These are phyloP conservation scores for Ormyrus rosae DNA, from an alignment of 2,888 invertebrate genomes.

Conservation along the genomic window DNA sequence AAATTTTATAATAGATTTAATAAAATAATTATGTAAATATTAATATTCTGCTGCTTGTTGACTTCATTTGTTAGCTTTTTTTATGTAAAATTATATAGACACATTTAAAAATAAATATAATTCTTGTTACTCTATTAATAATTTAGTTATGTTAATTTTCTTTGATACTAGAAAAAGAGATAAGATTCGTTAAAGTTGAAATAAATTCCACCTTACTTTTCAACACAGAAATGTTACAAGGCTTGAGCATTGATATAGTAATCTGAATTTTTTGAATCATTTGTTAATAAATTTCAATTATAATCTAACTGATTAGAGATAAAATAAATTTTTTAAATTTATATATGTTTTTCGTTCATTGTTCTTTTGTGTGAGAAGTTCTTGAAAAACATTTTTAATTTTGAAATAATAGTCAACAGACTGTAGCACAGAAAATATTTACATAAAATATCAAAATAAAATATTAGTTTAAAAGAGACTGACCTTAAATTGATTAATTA, in stretches of 20 bases:
- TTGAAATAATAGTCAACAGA: constrained; percentile 26
- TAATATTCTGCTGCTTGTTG: constrained; percentile 39
- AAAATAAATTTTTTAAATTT: no score
- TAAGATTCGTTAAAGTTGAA: constrained; percentile 6
- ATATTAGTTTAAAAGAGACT: constrained; percentile 39
- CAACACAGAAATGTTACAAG: no score
- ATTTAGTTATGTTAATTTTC: not conserved
- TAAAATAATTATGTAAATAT: constrained; percentile 46
- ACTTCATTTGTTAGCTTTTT: constrained; percentile 15
- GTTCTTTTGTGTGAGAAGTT: no score
- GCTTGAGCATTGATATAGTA: no score
- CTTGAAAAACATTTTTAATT: not conserved
- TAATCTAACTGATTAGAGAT: no score
- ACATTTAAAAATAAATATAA: constrained; percentile 5
- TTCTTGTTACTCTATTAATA: constrained; percentile 25
- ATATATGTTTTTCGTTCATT: no score
- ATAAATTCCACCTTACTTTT: no score
- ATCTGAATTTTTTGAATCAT: no score
- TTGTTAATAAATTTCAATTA: no score
- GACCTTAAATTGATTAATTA: constrained; percentile 31
- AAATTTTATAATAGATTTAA: constrained; percentile 26
- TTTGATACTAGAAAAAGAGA: not conserved
- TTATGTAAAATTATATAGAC: not conserved
- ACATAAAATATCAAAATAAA: constrained; percentile 3
- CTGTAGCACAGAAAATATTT: constrained; percentile 31